A percentile compares a stretch with the other conserved stretches of the same genome.
These are phyloP conservation scores for Leptinotarsa haldemani DNA, from an alignment of 2,888 invertebrate species.

Conservation along the genomic window DNA sequence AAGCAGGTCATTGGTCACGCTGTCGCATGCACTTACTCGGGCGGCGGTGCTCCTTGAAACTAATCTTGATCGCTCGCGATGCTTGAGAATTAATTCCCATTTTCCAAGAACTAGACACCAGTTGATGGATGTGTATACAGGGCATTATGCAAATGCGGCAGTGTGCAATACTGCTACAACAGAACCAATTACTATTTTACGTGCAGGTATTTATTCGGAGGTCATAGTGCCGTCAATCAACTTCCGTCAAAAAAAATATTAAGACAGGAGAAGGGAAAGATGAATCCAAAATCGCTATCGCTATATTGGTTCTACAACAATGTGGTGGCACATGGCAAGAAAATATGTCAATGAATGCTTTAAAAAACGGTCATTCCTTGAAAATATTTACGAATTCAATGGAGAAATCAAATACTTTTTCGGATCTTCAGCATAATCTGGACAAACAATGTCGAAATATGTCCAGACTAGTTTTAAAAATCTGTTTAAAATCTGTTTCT, in stretches of 20 bases:
- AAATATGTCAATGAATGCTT: too few species aligned
- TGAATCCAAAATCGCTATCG: too few species aligned
- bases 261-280: too few species aligned
- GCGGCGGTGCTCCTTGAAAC: constrained; percentile 13
- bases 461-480: too few species aligned
- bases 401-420: too few species aligned
- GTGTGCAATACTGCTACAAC: not conserved
- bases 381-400: too few species aligned
- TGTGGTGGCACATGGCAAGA: too few species aligned
- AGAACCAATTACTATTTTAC: not conserved
- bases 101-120: constrained; percentile 11
- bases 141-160: not conserved
- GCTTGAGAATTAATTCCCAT: not conserved
- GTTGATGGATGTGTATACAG: constrained; percentile 6
- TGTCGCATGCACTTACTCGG: constrained; percentile 9
- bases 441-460: too few species aligned
- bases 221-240: not conserved
- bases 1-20: constrained; percentile 30
- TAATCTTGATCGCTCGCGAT: constrained; percentile 3
- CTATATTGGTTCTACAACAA: too few species aligned
- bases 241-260: not conserved
- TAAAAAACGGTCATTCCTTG: too few species aligned
- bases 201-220: not conserved
- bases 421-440: too few species aligned
- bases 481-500: too few species aligned